Base-by-base conservation (phyloP, 2,113 vertebrate species). In the Clarias batrachus region DNA sequence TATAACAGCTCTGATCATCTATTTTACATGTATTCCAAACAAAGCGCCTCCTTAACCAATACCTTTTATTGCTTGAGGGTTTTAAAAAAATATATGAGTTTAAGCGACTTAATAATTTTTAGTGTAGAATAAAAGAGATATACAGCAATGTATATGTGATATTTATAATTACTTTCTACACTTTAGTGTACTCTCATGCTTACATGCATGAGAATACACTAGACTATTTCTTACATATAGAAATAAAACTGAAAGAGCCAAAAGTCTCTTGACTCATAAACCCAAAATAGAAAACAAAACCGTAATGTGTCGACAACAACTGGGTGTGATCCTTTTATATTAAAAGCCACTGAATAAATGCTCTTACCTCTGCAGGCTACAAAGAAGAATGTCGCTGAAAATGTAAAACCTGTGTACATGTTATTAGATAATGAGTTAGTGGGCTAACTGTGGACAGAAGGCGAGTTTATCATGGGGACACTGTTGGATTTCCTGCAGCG, bases 361-460 rank as follows among this genome's bases (percentile, higher is more conserved):
- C 19, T 63, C 37, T 19, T 37, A 77, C 68, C 33, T 60, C 63
- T 81, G 81, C 76, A 57, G 23, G 65, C 3, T 41, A 54, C 21
- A 60, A 60, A 83, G 41, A 21, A 30, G n/a, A 66, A 73, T 33
- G 60, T 54, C 27, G 33, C 56, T 83, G 60, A 66, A 78, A 77
- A 77, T 68, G 48, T 63, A 33, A 37, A 9, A 48, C 65, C 23
- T 60, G 57, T 52, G 62, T 68, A 83, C 23, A n/a, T 48, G 6
- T 62, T 60, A 62, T 81, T 81, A 25, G 57, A 41, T 12, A 3
- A 25, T 27, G 60, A 68, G 78, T 82, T 84, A 84, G 85, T 89
- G 87, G 91, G 86, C 73, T 91, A 92, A 91, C 91, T 90, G 86
- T 89, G 87, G 65, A 86, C 87, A 89, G 88, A 89, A 92, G 92